Evolutionary conservation across 35 echinoderm and acorn worm species (phyloP), one percentile per base, ranked within the genome.

Genomic region (Eucidaris tribuloides): DNA sequence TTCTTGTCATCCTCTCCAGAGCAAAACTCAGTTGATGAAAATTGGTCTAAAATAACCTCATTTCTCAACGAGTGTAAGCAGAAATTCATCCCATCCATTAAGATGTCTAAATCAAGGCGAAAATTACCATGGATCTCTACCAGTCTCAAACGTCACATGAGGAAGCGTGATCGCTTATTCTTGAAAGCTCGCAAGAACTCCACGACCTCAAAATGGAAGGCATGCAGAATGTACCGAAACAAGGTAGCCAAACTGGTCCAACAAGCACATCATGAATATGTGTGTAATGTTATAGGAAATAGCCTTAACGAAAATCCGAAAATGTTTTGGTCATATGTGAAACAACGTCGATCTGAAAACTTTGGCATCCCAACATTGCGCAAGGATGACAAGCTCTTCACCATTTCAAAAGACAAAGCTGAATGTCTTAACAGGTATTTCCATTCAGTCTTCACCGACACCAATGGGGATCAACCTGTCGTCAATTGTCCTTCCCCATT

Each of bases 281-380:
- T 84, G 15, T 77, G 76, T 45, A 76, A 60, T 23, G 71, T 87
- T 34, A 65, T 87, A 39, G 85, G 85, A n/a, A 40, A 19, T 14
- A 79, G 65, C 36, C 23, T 87, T 15, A 61, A 25, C 2, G 85
- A 87, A 19, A 87, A 80, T 27, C 85, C 76, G 20, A 87, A 87
- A 40, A 48, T 55, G 13, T 87, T 87, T 42, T 80, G 79, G 87
- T 49, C 79, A 15, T 82, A 2, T 57, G 64, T 89, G 4, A 42
- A 57, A 22, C 74, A 54, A 3, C 40, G 46, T 42, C 28, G 79
- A n/a, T 62, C 55, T 15, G 79, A 89, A 56, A 68, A 30, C 37
- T 18, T 85, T 32, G 79, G 71, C n/a, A 86, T 86, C 40, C 89
- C 82, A 61, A 38, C 82, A 65, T 54, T 91, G 28, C 44, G 27